Evolutionary conservation across 2,888 invertebrate genomes (phyloP).

Genomic region (Chromoteleia sp.): DNA sequence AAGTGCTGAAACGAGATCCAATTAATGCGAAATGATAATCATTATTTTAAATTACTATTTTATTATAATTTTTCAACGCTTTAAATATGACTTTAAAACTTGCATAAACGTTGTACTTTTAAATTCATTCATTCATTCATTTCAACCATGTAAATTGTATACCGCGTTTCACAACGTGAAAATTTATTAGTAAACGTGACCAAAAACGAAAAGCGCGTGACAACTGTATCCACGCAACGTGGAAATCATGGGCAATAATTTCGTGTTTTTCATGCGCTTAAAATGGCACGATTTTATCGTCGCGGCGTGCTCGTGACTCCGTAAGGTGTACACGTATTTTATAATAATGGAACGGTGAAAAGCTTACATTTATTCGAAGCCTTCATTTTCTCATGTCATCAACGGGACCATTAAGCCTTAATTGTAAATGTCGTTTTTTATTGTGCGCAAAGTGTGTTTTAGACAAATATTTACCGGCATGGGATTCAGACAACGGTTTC

Average conservation of each 20-base stretch:
- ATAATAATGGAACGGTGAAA: conserved; percentile 32
- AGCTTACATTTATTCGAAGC: conserved; percentile 30
- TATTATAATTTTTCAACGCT: no score
- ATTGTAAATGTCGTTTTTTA: conserved; percentile 35
- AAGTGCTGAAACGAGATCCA: no score
- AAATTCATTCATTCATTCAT: no score
- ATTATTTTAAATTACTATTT: no score
- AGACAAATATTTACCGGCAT: conserved; percentile 35
- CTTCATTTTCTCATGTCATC: conserved; percentile 53
- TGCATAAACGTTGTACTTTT: no score
- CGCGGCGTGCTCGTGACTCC: conserved; percentile 20
- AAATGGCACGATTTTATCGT: conserved; percentile 45
- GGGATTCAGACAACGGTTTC: background rate
- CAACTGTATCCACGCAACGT: conserved; percentile 36
- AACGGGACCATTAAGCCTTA: conserved; percentile 28
- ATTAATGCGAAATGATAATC: background rate
- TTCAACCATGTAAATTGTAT: background rate
- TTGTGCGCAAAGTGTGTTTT: conserved; percentile 27
- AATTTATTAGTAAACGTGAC: conserved; percentile 23
- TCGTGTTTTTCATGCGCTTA: conserved; percentile 27
- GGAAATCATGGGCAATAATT: conserved; percentile 30
- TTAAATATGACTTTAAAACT: no score
- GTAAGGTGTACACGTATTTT: conserved; percentile 22
- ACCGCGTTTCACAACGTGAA: conserved; percentile 2
- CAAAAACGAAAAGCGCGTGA: conserved; percentile 27